These are phyloP conservation scores for Solenopsis invicta DNA, from an alignment of 1,140 invertebrate genomes.

Conservation along the genomic window DNA sequence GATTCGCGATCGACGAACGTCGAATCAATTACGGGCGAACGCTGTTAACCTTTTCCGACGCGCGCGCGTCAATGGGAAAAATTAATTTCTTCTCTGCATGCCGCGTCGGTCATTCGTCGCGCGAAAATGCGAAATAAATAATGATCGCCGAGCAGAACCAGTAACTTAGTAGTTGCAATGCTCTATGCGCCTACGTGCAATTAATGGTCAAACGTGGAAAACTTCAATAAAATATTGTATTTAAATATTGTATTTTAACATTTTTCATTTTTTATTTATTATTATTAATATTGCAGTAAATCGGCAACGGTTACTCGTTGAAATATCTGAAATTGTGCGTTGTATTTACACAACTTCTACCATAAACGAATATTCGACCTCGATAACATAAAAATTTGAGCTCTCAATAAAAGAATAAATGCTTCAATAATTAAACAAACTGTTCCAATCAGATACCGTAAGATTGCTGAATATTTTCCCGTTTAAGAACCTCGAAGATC, in stretches of 20 bases:
- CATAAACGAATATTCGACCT: not conserved
- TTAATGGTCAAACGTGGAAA: not conserved
- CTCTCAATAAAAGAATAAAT: not conserved
- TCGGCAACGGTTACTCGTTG: not conserved
- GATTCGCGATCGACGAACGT: conserved; percentile 54
- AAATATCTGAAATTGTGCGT: not conserved
- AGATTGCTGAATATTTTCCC: not conserved
- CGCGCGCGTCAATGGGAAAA: conserved; percentile 12
- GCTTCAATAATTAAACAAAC: not conserved
- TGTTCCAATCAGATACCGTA: not conserved
- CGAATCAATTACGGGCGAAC: conserved; percentile 54
- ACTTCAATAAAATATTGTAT: not conserved
- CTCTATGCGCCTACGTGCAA: not conserved
- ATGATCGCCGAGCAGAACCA: not conserved
- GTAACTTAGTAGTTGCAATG: not conserved
- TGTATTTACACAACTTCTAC: not conserved
- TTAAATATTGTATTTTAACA: no score
- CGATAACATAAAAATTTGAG: not conserved
- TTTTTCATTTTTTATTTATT: conserved; percentile 13
- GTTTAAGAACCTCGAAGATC: not conserved
- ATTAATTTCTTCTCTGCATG: conserved; percentile 35
- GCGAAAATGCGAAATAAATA: conserved; percentile 6
- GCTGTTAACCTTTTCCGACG: conserved; percentile 46
- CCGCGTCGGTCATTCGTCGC: conserved; percentile 19
- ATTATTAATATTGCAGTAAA: not conserved